phyloP scores from a whole-genome alignment of 1,140 invertebrate genomes.

The Zaprionus taronus region DNA sequence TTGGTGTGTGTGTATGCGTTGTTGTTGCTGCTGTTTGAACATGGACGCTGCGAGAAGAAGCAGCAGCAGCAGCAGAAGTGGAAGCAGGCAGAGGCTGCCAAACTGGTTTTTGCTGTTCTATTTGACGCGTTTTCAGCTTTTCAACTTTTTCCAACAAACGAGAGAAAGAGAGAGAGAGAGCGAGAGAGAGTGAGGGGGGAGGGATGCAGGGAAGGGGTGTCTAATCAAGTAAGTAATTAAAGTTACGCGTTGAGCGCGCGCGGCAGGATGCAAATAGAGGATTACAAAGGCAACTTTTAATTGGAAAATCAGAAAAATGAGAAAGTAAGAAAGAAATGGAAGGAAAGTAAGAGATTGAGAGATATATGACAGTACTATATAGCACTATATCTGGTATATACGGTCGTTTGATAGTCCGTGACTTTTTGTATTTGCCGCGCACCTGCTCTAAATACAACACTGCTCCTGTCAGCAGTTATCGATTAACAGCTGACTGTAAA shows the following conservation, averaged over 20 bases:
- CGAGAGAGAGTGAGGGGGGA: neutral
- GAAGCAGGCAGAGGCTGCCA: constrained; percentile 20
- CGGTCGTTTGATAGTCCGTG: too few relatives aligned
- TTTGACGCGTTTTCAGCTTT: constrained; percentile 52
- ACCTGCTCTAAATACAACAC: too few relatives aligned
- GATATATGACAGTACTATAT: neutral
- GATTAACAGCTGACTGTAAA: too few relatives aligned
- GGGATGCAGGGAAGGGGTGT: constrained; percentile 2
- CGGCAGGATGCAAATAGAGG: constrained; percentile 20
- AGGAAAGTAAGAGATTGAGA: neutral
- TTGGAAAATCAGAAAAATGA: neutral
- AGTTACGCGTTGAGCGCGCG: constrained; percentile 37
- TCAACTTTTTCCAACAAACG: constrained; percentile 19
- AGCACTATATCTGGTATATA: neutral
- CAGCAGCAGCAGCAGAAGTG: constrained; percentile 34
- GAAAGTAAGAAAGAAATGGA: neutral
- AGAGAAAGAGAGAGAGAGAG: neutral
- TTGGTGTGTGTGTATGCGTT: constrained; percentile 24
- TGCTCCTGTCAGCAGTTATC: too few relatives aligned
- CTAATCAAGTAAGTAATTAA: constrained; percentile 75
- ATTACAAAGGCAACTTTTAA: constrained; percentile 40
- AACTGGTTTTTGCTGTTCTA: constrained; percentile 75
- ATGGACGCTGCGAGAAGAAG: constrained; percentile 61
- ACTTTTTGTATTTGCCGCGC: too few relatives aligned
- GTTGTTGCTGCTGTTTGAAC: constrained; percentile 58